Base-by-base conservation (phyloP, 2,888 invertebrate species). In the Calameuta idolon region DNA sequence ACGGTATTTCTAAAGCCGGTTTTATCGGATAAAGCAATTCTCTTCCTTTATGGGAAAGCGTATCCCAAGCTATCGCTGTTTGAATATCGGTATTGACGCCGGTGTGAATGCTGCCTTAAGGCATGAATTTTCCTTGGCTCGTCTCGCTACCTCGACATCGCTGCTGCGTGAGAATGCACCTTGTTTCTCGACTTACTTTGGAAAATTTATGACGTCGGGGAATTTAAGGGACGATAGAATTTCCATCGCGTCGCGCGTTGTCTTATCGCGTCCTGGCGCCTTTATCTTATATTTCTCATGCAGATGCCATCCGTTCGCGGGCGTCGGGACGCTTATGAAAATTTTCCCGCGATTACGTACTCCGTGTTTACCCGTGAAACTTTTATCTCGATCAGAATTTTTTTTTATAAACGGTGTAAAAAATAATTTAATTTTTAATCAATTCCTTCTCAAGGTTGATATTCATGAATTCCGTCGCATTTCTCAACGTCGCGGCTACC, bases 11-110 rank as follows among this genome's bases (percentile, higher is more conserved):
- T 34, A 71, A 71, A 71, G 71, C 71, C 31, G 71, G 71, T 23
- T 31, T 71, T 71, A 71, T 31, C 71, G 71, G 33, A 31, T 71
- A 34, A 71, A 71, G 71, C 2, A 71, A 31, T 71, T 71, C 33
- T 34, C 31, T 33, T 12, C 9, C 71, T 71, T 71, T 71, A 71
- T 71, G 55, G 23, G 15, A 55, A 55, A 55, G 55, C 55, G 55
- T 23, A 55, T 23, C 9, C 23, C 55, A 9, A 55, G 23, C 55
- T 55, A 55, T 55, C 23, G 23, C 55, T 23, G 55, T 55, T 9
- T 5, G 55, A 9, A 2, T 55, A 55, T 9, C 23, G 23, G 23
- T 23, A 55, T 15, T 0, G 9, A 9, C 55, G 55, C 55, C 55
- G 23, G 23, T 55, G 55, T 55, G 23, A 55, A 55, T 0, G 23